Evolutionary conservation across 2,888 invertebrate species (phyloP).

Genomic region (Ormia ochracea): DNA sequence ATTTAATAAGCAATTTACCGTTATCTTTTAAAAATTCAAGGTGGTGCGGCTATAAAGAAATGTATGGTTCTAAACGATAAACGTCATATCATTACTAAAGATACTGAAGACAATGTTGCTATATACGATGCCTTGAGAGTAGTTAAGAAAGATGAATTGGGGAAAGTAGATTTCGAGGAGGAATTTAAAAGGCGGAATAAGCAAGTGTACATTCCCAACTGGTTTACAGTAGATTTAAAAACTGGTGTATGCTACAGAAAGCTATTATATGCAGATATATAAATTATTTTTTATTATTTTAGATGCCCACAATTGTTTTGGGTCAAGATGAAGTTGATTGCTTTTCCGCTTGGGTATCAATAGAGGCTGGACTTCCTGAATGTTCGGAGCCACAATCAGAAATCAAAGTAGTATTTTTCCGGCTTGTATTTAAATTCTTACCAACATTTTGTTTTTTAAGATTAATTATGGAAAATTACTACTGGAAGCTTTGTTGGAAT

Average conservation of each 20-base stretch:
- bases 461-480: constrained; percentile 97
- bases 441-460: constrained; percentile 70
- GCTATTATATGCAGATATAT: too few species aligned
- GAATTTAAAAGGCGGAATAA: too few species aligned
- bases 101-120: constrained; percentile 92
- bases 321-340: constrained; percentile 98
- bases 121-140: constrained; percentile 96
- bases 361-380: constrained; percentile 93
- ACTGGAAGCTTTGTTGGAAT: constrained; percentile 94
- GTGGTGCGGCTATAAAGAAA: constrained; percentile 95
- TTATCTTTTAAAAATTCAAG: constrained; percentile 78
- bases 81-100: constrained; percentile 95
- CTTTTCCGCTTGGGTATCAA: constrained; percentile 98
- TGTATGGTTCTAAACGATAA: constrained; percentile 96
- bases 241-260: constrained; percentile 86
- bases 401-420: constrained; percentile 70
- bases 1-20: neutral
- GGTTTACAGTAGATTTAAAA: constrained; percentile 99
- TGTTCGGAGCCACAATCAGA: constrained; percentile 77
- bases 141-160: constrained; percentile 91
- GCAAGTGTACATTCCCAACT: too few species aligned
- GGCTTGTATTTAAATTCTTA: neutral
- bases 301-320: constrained; percentile 98
- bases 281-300: neutral
- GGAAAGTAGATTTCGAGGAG: too few species aligned